Percentiles rank a stretch among this genome's conserved stretches.
phyloP scores from a whole-genome alignment of 2,888 invertebrate species.

The Frankliniella intonsa region DNA sequence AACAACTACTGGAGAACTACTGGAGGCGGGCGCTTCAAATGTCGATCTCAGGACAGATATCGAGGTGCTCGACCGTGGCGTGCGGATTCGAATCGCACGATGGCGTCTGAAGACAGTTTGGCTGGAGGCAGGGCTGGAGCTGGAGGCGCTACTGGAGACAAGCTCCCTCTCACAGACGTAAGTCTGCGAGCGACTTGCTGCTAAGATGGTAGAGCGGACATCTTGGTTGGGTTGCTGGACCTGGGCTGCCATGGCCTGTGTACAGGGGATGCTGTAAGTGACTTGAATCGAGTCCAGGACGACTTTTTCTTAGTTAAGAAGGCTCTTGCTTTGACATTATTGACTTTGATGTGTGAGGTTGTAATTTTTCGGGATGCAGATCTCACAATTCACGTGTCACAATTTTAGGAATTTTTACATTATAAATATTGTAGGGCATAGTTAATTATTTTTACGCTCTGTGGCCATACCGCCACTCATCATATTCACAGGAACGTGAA shows the following conservation, averaged over 20 bases:
- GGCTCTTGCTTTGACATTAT: no score
- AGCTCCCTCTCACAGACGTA: not conserved
- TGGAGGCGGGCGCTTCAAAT: not conserved
- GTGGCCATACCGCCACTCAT: no score
- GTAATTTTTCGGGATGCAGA: no score
- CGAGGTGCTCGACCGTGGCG: not conserved
- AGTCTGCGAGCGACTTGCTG: not conserved
- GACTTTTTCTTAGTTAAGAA: no score
- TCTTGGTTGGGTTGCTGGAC: not conserved
- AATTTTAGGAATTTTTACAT: no score
- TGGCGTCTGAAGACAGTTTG: not conserved
- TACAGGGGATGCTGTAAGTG: not conserved
- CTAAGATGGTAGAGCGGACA: not conserved
- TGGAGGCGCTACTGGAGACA: not conserved
- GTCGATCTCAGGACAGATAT: not conserved
- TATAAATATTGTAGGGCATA: no score
- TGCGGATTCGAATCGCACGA: not conserved
- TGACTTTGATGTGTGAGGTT: no score
- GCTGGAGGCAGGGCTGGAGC: not conserved
- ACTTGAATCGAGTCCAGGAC: no score
- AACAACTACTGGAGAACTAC: not conserved
- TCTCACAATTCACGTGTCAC: no score
- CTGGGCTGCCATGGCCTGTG: constrained; percentile 2
- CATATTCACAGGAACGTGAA: no score
- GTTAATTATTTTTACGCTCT: no score